phyloP scores from a whole-genome alignment of 2,797 vertebrate genomes.

The Poeciliopsis presidionis region DNA sequence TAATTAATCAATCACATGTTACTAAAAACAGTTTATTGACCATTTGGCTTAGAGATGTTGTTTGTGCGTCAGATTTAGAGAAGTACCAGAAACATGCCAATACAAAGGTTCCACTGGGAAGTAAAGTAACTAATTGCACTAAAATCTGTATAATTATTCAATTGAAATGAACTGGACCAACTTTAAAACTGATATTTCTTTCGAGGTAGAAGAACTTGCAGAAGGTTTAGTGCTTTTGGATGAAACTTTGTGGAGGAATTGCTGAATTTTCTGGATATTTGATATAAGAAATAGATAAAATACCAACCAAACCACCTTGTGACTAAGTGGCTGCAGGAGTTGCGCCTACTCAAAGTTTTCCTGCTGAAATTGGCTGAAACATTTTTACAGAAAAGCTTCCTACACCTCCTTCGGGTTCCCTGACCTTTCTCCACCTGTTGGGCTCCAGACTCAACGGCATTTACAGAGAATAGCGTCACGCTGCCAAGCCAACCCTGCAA shows the following conservation, averaged over 20 bases:
- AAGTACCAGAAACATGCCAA: neutral
- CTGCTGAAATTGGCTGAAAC: slow-evolving; percentile 36
- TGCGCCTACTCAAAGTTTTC: slow-evolving; percentile 39
- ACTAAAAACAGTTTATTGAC: neutral
- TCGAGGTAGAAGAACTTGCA: neutral
- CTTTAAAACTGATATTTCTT: neutral
- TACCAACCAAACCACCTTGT: slow-evolving; percentile 34
- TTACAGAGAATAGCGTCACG: neutral
- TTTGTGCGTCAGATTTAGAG: neutral
- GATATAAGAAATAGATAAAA: slow-evolving; percentile 42
- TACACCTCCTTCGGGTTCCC: slow-evolving; percentile 3
- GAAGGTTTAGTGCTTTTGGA: neutral
- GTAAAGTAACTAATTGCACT: neutral
- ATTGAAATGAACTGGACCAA: too few relatives aligned
- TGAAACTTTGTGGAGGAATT: neutral
- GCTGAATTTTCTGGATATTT: slow-evolving; percentile 29
- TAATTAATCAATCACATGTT: neutral
- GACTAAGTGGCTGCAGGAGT: slow-evolving; percentile 34
- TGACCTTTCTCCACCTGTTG: slow-evolving; percentile 13
- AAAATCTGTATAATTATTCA: neutral
- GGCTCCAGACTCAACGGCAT: slow-evolving; percentile 2
- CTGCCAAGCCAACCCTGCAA: slow-evolving; percentile 11
- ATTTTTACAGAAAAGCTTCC: slow-evolving; percentile 13
- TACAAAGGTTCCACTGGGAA: neutral
- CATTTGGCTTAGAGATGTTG: neutral